Evolutionary conservation across 2,888 invertebrate genomes (phyloP).

Genomic region (Dynastes grantii): DNA sequence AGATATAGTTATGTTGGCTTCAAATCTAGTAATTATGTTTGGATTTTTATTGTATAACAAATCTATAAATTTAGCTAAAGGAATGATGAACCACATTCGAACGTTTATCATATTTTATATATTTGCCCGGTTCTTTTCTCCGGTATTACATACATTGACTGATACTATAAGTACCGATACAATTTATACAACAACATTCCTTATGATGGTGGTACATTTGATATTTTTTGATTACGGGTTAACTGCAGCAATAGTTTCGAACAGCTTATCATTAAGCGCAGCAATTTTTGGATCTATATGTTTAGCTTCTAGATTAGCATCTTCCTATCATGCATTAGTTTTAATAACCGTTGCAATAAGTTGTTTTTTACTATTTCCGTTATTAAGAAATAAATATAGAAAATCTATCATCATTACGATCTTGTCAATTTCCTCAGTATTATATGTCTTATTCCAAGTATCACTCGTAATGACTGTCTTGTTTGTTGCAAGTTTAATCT

Average conservation of each 20-base stretch:
- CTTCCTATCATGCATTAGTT: constrained; percentile 90
- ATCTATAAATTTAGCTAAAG: constrained; percentile 57
- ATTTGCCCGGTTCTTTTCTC: constrained; percentile 92
- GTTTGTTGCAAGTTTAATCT: constrained; percentile 75
- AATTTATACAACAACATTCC: constrained; percentile 92
- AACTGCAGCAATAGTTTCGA: constrained; percentile 90
- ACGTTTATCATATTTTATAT: constrained; percentile 87
- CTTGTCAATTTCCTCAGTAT: constrained; percentile 72
- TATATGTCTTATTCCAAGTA: constrained; percentile 73
- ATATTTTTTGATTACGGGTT: constrained; percentile 95
- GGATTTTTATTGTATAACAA: constrained; percentile 78
- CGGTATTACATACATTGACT: constrained; percentile 93
- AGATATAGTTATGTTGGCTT: constrained; percentile 75
- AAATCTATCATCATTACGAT: constrained; percentile 73
- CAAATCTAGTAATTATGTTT: constrained; percentile 73
- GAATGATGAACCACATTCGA: constrained; percentile 73
- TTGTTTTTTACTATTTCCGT: constrained; percentile 91
- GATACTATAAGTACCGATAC: constrained; percentile 98
- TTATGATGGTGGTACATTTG: constrained; percentile 91
- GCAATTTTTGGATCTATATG: constrained; percentile 97
- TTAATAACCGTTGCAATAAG: constrained; percentile 91
- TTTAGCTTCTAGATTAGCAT: constrained; percentile 90
- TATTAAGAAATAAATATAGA: constrained; percentile 78
- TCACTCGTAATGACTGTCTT: constrained; percentile 76
- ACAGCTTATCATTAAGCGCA: constrained; percentile 93